phyloP scores from a whole-genome alignment of 2,113 vertebrate genomes.

The Platysteira castanea region DNA sequence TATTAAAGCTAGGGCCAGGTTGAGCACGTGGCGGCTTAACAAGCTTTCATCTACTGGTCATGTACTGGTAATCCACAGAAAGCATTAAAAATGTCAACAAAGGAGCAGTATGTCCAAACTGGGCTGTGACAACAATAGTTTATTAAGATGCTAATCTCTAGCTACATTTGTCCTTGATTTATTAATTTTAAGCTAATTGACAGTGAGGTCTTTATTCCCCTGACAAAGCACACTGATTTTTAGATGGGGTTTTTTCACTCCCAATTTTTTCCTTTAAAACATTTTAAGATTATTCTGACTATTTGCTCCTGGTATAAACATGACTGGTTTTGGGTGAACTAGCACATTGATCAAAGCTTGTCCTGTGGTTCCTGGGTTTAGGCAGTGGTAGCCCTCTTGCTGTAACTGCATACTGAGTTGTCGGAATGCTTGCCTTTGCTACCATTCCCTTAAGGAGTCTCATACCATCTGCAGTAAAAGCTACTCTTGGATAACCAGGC shows the following conservation, averaged over 20 bases:
- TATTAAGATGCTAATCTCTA: background rate
- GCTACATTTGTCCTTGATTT: background rate
- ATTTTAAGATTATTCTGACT: background rate
- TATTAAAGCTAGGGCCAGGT: background rate
- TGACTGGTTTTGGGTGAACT: background rate
- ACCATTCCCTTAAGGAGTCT: no score
- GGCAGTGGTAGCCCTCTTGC: background rate
- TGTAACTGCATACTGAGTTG: background rate
- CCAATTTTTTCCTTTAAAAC: background rate
- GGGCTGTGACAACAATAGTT: background rate
- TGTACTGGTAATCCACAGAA: conserved; percentile 18
- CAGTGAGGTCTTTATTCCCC: background rate
- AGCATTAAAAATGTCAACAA: conserved; percentile 28
- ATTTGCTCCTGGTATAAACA: background rate
- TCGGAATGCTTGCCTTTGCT: no score
- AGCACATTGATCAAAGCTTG: background rate
- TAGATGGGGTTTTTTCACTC: background rate
- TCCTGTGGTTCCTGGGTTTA: background rate
- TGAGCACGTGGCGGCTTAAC: conserved; percentile 45
- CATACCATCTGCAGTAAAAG: background rate
- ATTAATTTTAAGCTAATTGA: background rate
- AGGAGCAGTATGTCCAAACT: background rate
- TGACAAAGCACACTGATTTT: background rate
- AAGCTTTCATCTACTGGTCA: background rate
- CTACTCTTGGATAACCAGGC: background rate